A percentile compares a stretch with the other conserved stretches of the same genome.
Conservation (phyloP, 2,797 vertebrate species). For the Borostomias antarcticus region DNA sequence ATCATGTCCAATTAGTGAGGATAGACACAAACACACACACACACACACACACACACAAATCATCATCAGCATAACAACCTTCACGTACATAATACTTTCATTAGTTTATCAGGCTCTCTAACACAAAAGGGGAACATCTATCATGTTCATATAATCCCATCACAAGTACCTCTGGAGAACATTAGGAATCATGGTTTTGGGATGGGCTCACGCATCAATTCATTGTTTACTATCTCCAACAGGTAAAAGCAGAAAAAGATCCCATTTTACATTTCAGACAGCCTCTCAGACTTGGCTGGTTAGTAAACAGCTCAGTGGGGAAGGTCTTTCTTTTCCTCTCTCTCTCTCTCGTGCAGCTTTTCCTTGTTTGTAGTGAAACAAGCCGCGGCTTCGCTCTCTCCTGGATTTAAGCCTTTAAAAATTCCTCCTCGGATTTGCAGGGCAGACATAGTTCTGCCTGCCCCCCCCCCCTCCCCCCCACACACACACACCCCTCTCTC, state of each 20-base stretch:
- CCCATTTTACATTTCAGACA: neutral
- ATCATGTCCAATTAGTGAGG: neutral
- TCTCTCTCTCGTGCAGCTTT: conserved; percentile 23
- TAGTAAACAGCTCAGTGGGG: neutral
- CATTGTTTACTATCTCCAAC: neutral
- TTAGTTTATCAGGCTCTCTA: neutral
- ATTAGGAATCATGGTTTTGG: neutral
- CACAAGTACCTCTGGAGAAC: neutral
- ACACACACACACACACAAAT: neutral
- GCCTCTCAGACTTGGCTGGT: neutral
- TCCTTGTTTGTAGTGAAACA: conserved; percentile 68
- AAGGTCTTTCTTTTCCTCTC: neutral
- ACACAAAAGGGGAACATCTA: neutral
- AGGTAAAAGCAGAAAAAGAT: neutral
- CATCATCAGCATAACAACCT: neutral
- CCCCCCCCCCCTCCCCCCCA: conserved; percentile 63
- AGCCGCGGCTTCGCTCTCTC: conserved; percentile 61
- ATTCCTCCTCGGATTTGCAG: conserved; percentile 76
- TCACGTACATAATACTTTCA: neutral
- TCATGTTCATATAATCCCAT: too few relatives aligned
- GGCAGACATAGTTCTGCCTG: conserved; percentile 67
- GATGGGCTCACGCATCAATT: neutral
- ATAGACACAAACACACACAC: too few relatives aligned
- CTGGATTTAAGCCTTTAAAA: conserved; percentile 75
- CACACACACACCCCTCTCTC: conserved; percentile 26